Percentiles rank a stretch among this genome's conserved stretches.
Evolutionary conservation across 2,113 vertebrate species (phyloP).

Genomic region (Alectura lathami): DNA sequence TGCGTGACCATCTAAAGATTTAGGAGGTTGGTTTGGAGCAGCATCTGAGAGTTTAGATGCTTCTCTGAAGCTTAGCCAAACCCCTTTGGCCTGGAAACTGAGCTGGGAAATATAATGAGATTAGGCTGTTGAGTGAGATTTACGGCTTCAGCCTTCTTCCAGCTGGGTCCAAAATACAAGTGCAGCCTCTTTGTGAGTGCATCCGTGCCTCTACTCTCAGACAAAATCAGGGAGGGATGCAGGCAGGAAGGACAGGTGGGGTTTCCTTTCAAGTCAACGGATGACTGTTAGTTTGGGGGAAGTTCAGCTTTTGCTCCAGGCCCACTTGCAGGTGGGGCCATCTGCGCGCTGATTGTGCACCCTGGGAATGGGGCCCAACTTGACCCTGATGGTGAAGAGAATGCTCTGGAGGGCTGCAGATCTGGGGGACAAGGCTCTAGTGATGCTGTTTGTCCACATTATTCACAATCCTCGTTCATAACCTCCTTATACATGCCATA

Average conservation of each 20-base stretch:
- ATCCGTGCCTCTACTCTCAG: neutral
- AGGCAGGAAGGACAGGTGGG: neutral
- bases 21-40: conserved; percentile 35
- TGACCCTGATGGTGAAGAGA: fast-evolving
- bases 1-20: conserved; percentile 34
- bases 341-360: neutral
- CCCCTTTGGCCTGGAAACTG: conserved; percentile 44
- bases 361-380: neutral
- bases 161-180: conserved; percentile 56
- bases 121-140: conserved; percentile 57
- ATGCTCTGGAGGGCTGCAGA: neutral
- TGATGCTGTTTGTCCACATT: neutral
- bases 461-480: neutral
- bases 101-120: conserved; percentile 51
- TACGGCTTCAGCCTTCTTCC: conserved; percentile 33
- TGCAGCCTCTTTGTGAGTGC: neutral
- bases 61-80: conserved; percentile 68
- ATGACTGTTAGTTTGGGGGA: neutral
- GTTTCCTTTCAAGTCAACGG: neutral
- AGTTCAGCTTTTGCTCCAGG: neutral
- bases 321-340: neutral
- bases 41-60: conserved; percentile 51
- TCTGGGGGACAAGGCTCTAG: neutral
- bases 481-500: neutral
- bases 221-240: neutral